phyloP scores from a whole-genome alignment of 2,113 vertebrate genomes.

The Ramphastos sulfuratus region DNA sequence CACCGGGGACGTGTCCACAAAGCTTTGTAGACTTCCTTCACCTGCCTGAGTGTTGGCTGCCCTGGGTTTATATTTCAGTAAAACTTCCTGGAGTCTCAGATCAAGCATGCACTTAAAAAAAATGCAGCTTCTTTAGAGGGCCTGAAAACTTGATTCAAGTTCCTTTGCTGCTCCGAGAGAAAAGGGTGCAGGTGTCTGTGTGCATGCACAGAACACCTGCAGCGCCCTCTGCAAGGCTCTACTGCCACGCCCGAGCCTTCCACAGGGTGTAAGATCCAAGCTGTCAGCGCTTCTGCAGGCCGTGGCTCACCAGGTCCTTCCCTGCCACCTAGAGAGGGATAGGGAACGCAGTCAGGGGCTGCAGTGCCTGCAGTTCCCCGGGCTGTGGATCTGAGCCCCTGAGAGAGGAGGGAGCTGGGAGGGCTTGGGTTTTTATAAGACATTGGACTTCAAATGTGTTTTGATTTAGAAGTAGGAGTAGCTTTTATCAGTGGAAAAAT shows the following conservation, averaged over 20 bases:
- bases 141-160: neutral
- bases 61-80: neutral
- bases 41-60: accelerated
- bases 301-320: neutral
- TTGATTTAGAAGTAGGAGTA: neutral
- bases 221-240: neutral
- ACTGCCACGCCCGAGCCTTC: neutral
- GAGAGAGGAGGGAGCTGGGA: neutral
- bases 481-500: neutral
- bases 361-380: neutral
- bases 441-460: neutral
- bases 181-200: neutral
- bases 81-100: neutral
- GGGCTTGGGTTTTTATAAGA: neutral
- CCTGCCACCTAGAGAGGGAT: neutral
- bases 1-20: accelerated
- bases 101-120: neutral
- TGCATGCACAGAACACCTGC: neutral
- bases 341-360: too few species aligned
- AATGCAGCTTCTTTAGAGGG: neutral
- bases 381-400: neutral
- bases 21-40: neutral
- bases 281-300: neutral
- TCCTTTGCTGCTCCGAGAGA: neutral
- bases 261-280: neutral